A percentile compares a stretch with the other conserved stretches of the same genome.
phyloP scores from a whole-genome alignment of 2,113 vertebrate genomes.

The Eurystomus gularis region DNA sequence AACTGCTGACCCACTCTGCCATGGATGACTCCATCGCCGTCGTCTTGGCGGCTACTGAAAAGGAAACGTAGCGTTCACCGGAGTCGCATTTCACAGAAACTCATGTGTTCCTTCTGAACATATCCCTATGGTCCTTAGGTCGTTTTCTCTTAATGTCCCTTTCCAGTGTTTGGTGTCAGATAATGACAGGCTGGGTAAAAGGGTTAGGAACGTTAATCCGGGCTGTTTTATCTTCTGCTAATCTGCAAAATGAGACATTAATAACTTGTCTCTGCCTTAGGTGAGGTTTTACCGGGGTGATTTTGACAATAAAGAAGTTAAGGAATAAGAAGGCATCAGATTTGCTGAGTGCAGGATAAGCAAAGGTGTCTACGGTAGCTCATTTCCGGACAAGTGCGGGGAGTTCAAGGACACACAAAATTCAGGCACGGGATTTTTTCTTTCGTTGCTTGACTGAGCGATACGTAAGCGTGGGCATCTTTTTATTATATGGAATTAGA shows the following conservation, averaged over 20 bases:
- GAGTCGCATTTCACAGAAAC: background rate
- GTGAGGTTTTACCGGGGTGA: background rate
- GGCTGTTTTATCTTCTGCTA: background rate
- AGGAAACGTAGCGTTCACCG: background rate
- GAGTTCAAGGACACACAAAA: background rate
- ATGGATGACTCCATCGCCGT: accelerated
- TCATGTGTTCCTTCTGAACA: background rate
- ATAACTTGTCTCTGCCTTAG: background rate
- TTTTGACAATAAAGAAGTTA: background rate
- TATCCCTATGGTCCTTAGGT: accelerated
- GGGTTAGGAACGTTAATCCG: accelerated
- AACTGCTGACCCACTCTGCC: background rate
- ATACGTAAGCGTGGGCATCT: background rate
- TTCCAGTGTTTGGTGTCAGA: background rate
- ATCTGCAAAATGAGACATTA: background rate
- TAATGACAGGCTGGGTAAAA: background rate
- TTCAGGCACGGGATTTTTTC: background rate
- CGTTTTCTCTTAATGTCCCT: background rate
- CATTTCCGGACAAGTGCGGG: background rate
- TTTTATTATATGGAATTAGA: background rate
- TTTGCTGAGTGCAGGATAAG: background rate
- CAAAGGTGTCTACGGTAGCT: background rate
- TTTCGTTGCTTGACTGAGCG: background rate
- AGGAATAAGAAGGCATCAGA: background rate
- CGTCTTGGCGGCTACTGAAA: background rate